Evolutionary conservation across 2,888 invertebrate genomes (phyloP), one percentile per base, ranked within the genome.

Genomic region (Thereva unica): DNA sequence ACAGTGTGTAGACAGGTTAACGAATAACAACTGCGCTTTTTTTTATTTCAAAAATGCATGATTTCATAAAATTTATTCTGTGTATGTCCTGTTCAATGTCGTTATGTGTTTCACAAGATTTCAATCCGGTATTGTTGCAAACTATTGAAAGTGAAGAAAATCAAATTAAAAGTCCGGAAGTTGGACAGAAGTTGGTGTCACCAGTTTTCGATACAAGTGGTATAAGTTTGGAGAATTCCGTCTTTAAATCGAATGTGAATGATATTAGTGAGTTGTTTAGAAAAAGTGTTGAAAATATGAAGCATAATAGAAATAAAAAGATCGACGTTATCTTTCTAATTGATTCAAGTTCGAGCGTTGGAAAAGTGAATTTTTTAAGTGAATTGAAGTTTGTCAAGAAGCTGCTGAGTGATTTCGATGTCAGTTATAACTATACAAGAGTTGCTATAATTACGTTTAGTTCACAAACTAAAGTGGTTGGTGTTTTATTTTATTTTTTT

Each of bases 291-390:
- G 82, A 83, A 64, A 76, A 76, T n/a, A 76, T 87, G 37, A 82
- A 85, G 61, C 73, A 70, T 64, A 61, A 50, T 35, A 74, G 73
- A 64, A 72, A 72, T 61, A 76, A 74, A 64, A 72, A 82, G 76
- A 78, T 87, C 69, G 89, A 89, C 73, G 77, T 89, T 45, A 83
- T 89, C 37, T 89, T 89, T 76, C 78, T 89, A 53, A 85, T 89
- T 53, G 89, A 89, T 73, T 85, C 86, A 9, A 89, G 89, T n/a
- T 86, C 86, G 0, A 88, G 87, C 71, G 87, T 89, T 3, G 89
- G 89, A 0, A 82, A 83, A 69, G 78, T 82, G 23, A 88, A 89
- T 77, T 89, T 89, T 76, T 80, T 81, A 69, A 87, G 86, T 75
- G 89, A 89, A 75, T 76, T 89, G 56, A 86, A 85, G 74, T 89